A percentile compares a stretch with the other conserved stretches of the same genome.
phyloP scores from a whole-genome alignment of 2,113 vertebrate genomes.

The Gavialis gangeticus region DNA sequence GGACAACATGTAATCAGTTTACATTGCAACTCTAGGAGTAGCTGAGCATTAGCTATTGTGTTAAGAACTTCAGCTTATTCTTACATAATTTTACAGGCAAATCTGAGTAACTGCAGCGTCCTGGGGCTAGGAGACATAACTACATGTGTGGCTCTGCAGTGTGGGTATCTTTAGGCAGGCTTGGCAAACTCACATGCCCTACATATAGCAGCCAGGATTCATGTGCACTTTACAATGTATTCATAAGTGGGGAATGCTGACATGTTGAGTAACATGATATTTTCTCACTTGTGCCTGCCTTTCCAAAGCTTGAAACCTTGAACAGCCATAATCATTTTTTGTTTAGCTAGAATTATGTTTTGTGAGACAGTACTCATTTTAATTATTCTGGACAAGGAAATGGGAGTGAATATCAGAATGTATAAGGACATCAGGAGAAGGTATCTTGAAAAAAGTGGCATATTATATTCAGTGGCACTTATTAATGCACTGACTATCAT shows the following conservation, averaged over 20 bases:
- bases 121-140: too few species aligned
- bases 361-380: slow-evolving; percentile 13
- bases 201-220: too few species aligned
- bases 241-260: background rate
- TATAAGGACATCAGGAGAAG: background rate
- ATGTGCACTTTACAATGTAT: too few species aligned
- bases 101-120: too few species aligned
- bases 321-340: background rate
- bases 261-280: background rate
- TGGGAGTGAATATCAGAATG: background rate
- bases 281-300: background rate
- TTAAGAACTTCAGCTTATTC: too few species aligned
- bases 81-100: too few species aligned
- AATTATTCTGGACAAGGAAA: background rate
- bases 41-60: too few species aligned
- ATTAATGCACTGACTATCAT: background rate
- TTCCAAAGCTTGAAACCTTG: background rate
- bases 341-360: slow-evolving; percentile 1
- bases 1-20: too few species aligned
- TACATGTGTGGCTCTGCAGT: too few species aligned
- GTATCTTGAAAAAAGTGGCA: background rate
- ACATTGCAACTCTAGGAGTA: too few species aligned
- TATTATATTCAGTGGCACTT: background rate
- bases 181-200: too few species aligned
- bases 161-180: too few species aligned